phyloP scores from a whole-genome alignment of 1,140 invertebrate genomes.

The Calosoma granatense region DNA sequence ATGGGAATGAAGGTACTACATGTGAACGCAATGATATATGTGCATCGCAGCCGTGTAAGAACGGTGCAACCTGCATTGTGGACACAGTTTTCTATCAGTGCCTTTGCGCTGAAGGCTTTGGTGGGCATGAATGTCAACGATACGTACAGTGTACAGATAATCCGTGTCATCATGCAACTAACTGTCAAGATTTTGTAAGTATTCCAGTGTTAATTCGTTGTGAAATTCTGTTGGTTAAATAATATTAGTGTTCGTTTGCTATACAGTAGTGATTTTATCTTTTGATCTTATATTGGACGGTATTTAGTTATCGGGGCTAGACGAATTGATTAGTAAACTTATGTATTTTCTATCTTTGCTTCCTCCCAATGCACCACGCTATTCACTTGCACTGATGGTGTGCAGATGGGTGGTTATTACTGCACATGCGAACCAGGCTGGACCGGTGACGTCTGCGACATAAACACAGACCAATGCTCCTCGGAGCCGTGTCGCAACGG shows the following conservation, averaged over 20 bases:
- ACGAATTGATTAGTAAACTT: too few relatives aligned
- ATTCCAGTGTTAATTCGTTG: too few relatives aligned
- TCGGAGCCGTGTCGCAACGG: slow-evolving; percentile 56
- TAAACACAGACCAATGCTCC: slow-evolving; percentile 44
- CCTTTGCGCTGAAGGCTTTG: slow-evolving; percentile 45
- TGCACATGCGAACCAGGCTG: slow-evolving; percentile 66
- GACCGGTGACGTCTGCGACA: slow-evolving; percentile 50
- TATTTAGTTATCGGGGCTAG: too few relatives aligned
- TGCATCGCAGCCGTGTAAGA: slow-evolving; percentile 43
- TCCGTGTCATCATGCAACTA: slow-evolving; percentile 45
- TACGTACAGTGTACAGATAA: slow-evolving; percentile 38
- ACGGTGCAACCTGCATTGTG: slow-evolving; percentile 49
- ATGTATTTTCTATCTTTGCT: too few relatives aligned
- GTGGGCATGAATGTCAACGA: slow-evolving; percentile 38
- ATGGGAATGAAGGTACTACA: slow-evolving; percentile 46
- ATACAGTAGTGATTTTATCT: too few relatives aligned
- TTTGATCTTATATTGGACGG: too few relatives aligned
- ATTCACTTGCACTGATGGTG: background rate
- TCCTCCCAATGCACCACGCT: too few relatives aligned
- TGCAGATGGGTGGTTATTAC: slow-evolving; percentile 48
- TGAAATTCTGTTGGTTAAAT: too few relatives aligned
- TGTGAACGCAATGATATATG: slow-evolving; percentile 46
- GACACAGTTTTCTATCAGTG: slow-evolving; percentile 41
- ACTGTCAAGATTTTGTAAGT: slow-evolving; percentile 53
- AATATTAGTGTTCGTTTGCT: too few relatives aligned